Base-by-base conservation (phyloP, 1,140 invertebrate genomes). In the Drosophila prosaltans region DNA sequence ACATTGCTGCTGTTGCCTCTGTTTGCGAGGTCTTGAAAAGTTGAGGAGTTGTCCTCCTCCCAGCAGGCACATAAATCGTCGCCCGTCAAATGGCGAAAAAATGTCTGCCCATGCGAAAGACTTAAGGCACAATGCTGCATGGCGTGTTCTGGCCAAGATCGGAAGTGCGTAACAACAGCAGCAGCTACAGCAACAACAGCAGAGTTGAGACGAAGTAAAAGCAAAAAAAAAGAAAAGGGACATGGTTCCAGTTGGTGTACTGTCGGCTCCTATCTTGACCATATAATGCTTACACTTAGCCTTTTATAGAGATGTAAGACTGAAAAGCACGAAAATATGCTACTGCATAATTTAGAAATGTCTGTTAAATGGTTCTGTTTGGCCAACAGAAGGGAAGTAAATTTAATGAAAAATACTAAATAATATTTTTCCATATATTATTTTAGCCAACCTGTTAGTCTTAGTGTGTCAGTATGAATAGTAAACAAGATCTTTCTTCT, bases 21-120 rank as follows among this genome's bases (percentile, higher is more conserved):
- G 45, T 7, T 36, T 7, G n/a, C 45, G 5, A 48, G 21, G 45
- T 48, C 45, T 48, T 48, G 45, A 48, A 21, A n/a, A n/a, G 69
- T 66, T 51, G 79, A 45, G 54, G 77, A 36, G 41, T 61, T 30
- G 41, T 16, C 39, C 24, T 26, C n/a, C 58, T 74, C 72, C 55
- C 58, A 69, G 69, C 74, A 90, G 82, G 66, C 82, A 90, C 86
- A 90, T 90, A 90, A 90, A 90, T 90, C 86, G 82, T 90, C 88
- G 80, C 57, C 86, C 90, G 86, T 91, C 86, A 90, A 88, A 89
- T 78, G 84, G 84, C 69, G 45, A 63, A 89, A 84, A 78, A 86
- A 86, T 81, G 83, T 74, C 74, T 69, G 78, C 65, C 65, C 57
- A 57, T 62, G 68, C 68, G 48, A 75, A 48, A 48, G 45, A 48